These are phyloP conservation scores for Apeira syringaria DNA, from an alignment of 2,888 invertebrate genomes.

Conservation along the genomic window DNA sequence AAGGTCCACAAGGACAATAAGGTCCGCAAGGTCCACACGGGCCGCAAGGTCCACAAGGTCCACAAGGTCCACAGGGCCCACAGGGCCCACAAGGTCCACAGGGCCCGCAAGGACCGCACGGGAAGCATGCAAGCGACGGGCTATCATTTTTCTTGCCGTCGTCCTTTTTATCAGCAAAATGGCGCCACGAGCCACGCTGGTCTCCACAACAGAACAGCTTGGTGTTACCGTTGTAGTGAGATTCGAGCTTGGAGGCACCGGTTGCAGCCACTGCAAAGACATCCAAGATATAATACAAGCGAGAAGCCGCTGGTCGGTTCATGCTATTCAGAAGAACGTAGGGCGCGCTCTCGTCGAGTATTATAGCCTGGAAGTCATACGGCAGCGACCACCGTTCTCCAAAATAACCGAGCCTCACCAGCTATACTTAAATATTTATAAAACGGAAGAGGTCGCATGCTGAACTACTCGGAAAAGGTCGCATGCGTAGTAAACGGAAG, in stretches of 20 bases:
- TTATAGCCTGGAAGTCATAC: constrained; percentile 66
- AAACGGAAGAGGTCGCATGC: too few relatives aligned
- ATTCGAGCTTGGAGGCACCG: constrained; percentile 32
- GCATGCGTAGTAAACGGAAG: too few relatives aligned
- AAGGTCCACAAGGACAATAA: constrained; percentile 34
- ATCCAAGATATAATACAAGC: constrained; percentile 72
- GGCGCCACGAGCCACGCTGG: constrained; percentile 37
- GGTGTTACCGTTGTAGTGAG: constrained; percentile 34
- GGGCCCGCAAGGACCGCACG: constrained; percentile 28
- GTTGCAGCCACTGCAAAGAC: constrained; percentile 62
- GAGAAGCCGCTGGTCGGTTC: constrained; percentile 52
- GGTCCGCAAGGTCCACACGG: constrained; percentile 32
- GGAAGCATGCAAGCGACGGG: too few relatives aligned
- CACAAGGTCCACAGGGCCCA: constrained; percentile 35
- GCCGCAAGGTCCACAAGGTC: constrained; percentile 40
- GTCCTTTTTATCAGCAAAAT: constrained; percentile 51
- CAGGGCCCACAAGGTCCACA: constrained; percentile 30
- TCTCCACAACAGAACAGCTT: constrained; percentile 51
- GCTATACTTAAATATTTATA: too few relatives aligned
- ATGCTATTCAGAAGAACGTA: constrained; percentile 71
- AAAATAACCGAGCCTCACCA: constrained; percentile 59
- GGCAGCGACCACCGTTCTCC: constrained; percentile 70
- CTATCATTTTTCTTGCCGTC: constrained; percentile 34
- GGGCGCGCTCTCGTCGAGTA: constrained; percentile 60
- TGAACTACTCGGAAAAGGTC: too few relatives aligned